phyloP scores from a whole-genome alignment of 2,113 vertebrate species.

The Falcunculus frontatus region DNA sequence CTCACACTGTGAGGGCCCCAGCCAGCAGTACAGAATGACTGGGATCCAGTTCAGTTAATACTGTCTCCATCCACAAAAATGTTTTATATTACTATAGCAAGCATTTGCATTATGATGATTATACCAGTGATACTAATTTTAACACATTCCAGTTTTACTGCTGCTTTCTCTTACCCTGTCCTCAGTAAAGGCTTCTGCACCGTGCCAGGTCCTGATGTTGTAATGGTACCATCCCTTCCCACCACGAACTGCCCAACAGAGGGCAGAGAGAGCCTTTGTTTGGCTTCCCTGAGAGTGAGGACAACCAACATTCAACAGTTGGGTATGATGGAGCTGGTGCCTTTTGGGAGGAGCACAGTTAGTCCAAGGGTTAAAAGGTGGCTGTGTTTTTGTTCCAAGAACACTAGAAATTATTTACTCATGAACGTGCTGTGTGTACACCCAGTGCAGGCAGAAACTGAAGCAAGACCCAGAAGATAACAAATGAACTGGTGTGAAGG shows the following conservation, averaged over 20 bases:
- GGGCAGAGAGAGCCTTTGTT: not conserved
- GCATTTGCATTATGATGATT: not conserved
- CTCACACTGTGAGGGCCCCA: not conserved
- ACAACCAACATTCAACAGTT: not conserved
- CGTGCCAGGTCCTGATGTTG: not conserved
- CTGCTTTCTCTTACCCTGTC: not conserved
- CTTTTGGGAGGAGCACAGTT: not conserved
- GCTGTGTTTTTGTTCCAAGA: not conserved
- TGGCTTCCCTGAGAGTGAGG: not conserved
- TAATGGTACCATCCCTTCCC: not conserved
- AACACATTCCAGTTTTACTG: not conserved
- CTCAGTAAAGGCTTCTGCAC: not conserved
- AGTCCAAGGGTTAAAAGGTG: not conserved
- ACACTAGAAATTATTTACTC: not conserved
- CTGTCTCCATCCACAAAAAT: not conserved
- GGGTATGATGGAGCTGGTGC: not conserved
- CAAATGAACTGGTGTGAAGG: not conserved
- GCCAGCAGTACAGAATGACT: not conserved
- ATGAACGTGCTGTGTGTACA: not conserved
- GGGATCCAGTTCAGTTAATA: not conserved
- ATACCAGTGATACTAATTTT: not conserved
- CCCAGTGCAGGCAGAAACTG: not conserved
- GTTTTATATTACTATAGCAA: not conserved
- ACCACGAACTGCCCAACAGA: not conserved
- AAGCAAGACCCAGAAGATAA: not conserved